Evolutionary conservation across 2,888 invertebrate species (phyloP), one percentile per base, ranked within the genome.

Genomic region (Cordilura impudica): DNA sequence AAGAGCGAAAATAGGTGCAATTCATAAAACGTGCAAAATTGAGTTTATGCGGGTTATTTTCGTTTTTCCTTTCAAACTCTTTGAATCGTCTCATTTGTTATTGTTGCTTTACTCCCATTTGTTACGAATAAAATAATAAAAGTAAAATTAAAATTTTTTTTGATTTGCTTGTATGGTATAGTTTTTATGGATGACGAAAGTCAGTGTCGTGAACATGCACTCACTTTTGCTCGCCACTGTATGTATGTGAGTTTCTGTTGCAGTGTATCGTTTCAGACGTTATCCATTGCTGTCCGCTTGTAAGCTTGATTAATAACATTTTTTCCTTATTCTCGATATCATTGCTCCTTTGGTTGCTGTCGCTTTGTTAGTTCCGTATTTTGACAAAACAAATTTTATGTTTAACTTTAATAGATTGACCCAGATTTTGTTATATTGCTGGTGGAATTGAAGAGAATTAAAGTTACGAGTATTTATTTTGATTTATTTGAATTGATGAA

Each of bases 281-380:
- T 47, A 23, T 49, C 26, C 49, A 16, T 39, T 61, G 26, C 67
- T 39, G 35, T 19, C 47, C 29, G 23, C 18, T 71, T 14, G n/a
- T 79, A 75, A 79, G 66, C 74, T 75, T 79, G 75, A 79, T 79
- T 79, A 79, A 79, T 79, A 75, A 79, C 75, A 43, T 49, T 63
- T 43, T 65, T 74, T 67, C 53, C 14, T 39, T 43, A 45, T 43
- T 45, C 39, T 31, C 8, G 19, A 63, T 78, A 19, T 56, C 56
- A 71, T 45, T 75, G 49, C 63, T 51, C 26, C 16, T 49, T 23
- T 51, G 23, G 19, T 16, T 43, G 21, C n/a, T 51, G 26, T 10
- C 26, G 56, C 58, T 39, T 67, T 35, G 16, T 61, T 31, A 35
- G 51, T 65, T 73, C 39, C 39, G 29, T 75, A 61, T 56, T 65